Conservation (phyloP, 2,797 vertebrate species). For the Petrocephalus schoutedeni region DNA sequence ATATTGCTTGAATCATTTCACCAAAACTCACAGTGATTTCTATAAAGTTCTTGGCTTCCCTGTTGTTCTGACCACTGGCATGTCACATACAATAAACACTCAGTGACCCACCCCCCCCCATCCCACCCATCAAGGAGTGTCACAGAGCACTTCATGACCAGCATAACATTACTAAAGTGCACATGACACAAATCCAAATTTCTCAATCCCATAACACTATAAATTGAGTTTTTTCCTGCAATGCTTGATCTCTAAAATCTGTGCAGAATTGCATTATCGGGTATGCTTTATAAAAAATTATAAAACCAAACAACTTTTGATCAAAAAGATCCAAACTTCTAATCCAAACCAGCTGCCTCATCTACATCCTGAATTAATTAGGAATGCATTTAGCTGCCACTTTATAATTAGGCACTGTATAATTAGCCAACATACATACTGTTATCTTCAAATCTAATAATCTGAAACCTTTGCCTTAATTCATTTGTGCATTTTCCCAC, state of each 20-base stretch:
- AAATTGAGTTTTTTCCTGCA: background rate
- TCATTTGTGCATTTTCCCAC: background rate
- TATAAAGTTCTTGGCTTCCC: background rate
- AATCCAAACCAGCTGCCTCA: background rate
- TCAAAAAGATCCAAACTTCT: background rate
- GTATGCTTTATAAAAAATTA: background rate
- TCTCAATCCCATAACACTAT: background rate
- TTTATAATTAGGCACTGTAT: background rate
- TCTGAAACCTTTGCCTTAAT: background rate
- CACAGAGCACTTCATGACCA: background rate
- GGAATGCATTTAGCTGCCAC: background rate
- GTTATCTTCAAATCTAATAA: background rate
- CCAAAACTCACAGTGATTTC: background rate
- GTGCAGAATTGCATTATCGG: background rate
- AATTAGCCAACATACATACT: background rate
- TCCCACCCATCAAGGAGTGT: background rate
- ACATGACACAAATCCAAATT: background rate
- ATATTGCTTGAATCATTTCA: background rate
- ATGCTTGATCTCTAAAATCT: background rate
- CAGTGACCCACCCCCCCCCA: background rate
- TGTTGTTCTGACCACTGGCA: background rate
- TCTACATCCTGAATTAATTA: background rate
- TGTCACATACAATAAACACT: background rate
- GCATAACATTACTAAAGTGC: background rate
- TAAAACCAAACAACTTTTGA: background rate